These are phyloP conservation scores for Percopsis omiscomaycus DNA, from an alignment of 2,797 vertebrate species.

Conservation along the genomic window DNA sequence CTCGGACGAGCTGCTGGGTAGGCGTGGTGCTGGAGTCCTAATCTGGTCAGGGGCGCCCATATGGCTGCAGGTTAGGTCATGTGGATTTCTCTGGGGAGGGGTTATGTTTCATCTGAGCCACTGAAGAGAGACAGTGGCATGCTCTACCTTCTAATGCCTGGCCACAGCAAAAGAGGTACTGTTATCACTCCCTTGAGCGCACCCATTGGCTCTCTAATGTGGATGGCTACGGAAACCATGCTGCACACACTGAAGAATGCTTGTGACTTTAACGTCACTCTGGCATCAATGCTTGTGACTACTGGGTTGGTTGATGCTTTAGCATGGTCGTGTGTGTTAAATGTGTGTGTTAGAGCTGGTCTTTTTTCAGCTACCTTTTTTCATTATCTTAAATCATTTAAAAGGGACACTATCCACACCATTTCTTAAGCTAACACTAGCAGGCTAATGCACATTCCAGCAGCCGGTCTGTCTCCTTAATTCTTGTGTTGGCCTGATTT, in stretches of 20 bases:
- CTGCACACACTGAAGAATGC: too few relatives aligned
- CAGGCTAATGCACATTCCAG: conserved; percentile 30
- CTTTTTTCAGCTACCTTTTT: conserved; percentile 36
- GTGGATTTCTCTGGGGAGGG: conserved; percentile 7
- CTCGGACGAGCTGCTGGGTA: not conserved
- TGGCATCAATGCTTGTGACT: too few relatives aligned
- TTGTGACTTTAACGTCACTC: too few relatives aligned
- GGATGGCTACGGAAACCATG: conserved; percentile 1
- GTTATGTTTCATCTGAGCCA: conserved; percentile 16
- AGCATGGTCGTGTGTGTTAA: too few relatives aligned
- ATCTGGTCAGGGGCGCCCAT: conserved; percentile 1
- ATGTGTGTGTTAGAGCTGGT: conserved; percentile 20
- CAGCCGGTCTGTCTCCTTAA: conserved; percentile 26
- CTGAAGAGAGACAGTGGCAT: conserved; percentile 6
- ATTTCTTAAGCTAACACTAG: conserved; percentile 29
- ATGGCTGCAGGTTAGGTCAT: not conserved
- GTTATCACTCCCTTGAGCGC: conserved; percentile 11
- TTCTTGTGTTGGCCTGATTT: conserved; percentile 26
- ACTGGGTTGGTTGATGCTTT: too few relatives aligned
- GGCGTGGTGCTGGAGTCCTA: not conserved
- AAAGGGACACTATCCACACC: conserved; percentile 24
- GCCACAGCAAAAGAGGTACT: conserved; percentile 9
- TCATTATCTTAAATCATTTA: conserved; percentile 33
- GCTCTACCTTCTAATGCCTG: not conserved
- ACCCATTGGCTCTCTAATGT: conserved; percentile 9